Conservation (phyloP, 2,113 vertebrate genomes). For the Hemichromis elongatus region DNA sequence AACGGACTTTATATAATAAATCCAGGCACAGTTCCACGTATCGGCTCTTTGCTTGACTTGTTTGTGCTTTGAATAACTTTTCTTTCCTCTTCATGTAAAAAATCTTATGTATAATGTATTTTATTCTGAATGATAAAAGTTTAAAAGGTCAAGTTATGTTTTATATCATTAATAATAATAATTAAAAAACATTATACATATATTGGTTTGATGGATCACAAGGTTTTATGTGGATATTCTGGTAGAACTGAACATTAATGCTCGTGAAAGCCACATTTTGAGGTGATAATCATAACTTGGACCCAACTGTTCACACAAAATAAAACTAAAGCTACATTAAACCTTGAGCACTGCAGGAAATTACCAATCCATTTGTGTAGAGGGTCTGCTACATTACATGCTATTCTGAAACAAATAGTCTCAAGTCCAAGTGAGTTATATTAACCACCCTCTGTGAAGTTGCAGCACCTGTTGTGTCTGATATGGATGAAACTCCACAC, state of each 20-base stretch:
- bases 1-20: neutral
- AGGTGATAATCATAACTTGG: neutral
- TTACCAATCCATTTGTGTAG: neutral
- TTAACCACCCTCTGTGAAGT: neutral
- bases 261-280: neutral
- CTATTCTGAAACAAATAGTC: neutral
- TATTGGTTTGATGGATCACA: neutral
- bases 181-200: neutral
- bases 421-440: neutral
- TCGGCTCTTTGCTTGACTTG: neutral
- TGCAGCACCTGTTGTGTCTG: neutral
- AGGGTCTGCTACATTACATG: neutral
- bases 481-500: neutral
- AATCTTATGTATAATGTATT: neutral
- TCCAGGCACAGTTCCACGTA: neutral
- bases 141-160: neutral
- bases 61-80: neutral
- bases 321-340: neutral
- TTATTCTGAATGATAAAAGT: neutral
- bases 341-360: neutral
- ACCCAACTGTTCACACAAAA: neutral
- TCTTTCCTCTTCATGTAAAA: neutral
- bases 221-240: neutral
- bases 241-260: neutral
- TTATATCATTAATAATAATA: neutral